Base-by-base conservation (phyloP, 2,113 vertebrate genomes). In the Benitochromis conjunctus region DNA sequence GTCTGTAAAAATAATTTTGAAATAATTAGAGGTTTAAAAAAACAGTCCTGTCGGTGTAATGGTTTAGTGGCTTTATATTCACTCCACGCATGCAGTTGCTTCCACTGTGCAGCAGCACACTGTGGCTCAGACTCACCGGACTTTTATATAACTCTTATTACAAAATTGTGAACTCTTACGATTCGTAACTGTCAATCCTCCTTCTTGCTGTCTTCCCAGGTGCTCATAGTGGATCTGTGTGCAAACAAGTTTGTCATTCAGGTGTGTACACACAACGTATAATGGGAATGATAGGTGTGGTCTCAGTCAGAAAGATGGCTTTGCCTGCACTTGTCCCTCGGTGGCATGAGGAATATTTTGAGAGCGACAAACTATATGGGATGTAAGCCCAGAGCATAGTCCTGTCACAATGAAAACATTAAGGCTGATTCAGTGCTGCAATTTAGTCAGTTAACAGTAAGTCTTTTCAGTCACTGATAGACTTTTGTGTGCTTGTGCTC, bases 161-260 rank as follows among this genome's bases (percentile, higher is more conserved):
- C 1, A 43, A 74, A 82, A 74, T 3, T 31, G 38, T 69, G 3
- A 86, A 58, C 36, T 64, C 9, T 9, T 36, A 9, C 53, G 10
- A 29, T 89, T 41, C 6, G 3, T 86, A 91, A 92, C 89, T 34
- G 84, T 83, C 79, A 43, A 82, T 82, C 41, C 79, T 84, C 60
- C 2, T 69, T 56, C 54, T 60, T 24, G 5, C 58, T 88, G n/a
- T 95, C 89, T 92, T 90, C 88, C 81, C 81, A 99, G 99, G 98
- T 99, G 93, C 97, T 99, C 93, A 98, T 99, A 81, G 98, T 99
- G 94, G 98, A 99, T 97, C 97, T 99, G 88, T 98, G 98, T 90
- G 96, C 95, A 41, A 97, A 98, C 97, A 97, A 95, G 94, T 99
- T 99, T 94, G 95, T 99, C 86, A 87, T 97, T 94, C 97, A 99